Conservation (phyloP, 1,140 invertebrate species). For the Tetramorium parvispinum region DNA sequence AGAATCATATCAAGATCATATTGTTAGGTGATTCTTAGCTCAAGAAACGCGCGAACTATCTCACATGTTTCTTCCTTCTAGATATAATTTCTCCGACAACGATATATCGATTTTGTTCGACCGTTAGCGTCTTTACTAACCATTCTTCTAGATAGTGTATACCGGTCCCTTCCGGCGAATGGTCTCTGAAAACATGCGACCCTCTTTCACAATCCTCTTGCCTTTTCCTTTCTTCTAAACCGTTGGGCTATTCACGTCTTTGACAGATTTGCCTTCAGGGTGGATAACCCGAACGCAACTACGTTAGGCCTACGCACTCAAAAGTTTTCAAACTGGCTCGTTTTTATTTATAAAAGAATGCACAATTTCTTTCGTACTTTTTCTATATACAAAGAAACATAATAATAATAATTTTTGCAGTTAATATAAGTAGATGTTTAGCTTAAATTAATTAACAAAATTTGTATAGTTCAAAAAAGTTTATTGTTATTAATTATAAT, state of each 20-base stretch:
- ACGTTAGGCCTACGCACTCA: conserved; percentile 45
- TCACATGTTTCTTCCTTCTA: not conserved
- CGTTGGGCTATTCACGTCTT: conserved; percentile 73
- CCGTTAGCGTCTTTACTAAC: conserved; percentile 6
- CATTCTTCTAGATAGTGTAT: conserved; percentile 50
- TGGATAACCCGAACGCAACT: conserved; percentile 70
- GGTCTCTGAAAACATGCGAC: conserved; percentile 65
- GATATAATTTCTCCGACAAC: not conserved
- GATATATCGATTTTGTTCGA: conserved; percentile 39
- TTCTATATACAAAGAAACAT: not conserved
- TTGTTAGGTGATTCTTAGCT: not conserved
- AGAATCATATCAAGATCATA: not conserved
- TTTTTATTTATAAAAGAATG: conserved; percentile 35
- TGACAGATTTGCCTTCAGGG: conserved; percentile 68
- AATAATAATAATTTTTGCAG: not conserved
- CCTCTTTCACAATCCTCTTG: conserved; percentile 63
- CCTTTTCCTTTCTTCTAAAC: conserved; percentile 46
- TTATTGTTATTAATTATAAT: too few species aligned
- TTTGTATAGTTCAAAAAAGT: not conserved
- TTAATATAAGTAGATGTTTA: not conserved
- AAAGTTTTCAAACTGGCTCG: conserved; percentile 58
- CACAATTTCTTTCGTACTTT: conserved; percentile 51
- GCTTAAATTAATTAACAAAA: not conserved
- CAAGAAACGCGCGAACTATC: not conserved
- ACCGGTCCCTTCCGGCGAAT: conserved; percentile 30